Evolutionary conservation across 2,113 vertebrate genomes (phyloP).

Genomic region (Ictidomys tridecemlineatus): DNA sequence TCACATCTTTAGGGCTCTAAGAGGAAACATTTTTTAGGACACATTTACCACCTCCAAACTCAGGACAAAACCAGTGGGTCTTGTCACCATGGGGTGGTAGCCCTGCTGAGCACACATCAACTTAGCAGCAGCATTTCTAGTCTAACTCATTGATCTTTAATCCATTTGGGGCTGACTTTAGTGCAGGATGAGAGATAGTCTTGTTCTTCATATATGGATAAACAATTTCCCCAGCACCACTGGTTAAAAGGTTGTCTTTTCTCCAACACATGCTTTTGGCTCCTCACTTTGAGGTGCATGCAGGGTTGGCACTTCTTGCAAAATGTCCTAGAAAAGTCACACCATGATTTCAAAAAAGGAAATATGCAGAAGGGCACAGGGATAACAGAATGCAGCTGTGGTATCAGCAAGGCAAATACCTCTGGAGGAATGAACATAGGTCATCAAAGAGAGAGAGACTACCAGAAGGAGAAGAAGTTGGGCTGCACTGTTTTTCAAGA

Average conservation of each 20-base stretch:
- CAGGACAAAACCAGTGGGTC: neutral
- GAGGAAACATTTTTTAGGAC: too few relatives aligned
- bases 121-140: accelerated
- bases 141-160: too few relatives aligned
- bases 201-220: too few relatives aligned
- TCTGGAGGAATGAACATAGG: neutral
- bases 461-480: neutral
- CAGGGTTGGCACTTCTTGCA: neutral
- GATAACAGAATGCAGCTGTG: too few relatives aligned
- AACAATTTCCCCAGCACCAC: too few relatives aligned
- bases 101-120: neutral
- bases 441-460: neutral
- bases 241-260: too few relatives aligned
- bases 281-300: neutral
- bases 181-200: too few relatives aligned
- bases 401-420: neutral
- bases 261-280: too few relatives aligned
- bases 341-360: neutral
- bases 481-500: neutral
- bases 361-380: neutral
- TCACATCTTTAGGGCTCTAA: neutral
- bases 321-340: neutral
- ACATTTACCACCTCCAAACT: neutral
- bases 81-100: neutral
- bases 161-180: too few relatives aligned